Conservation (phyloP, 2,888 invertebrate species). For the Anorthoa munda region DNA sequence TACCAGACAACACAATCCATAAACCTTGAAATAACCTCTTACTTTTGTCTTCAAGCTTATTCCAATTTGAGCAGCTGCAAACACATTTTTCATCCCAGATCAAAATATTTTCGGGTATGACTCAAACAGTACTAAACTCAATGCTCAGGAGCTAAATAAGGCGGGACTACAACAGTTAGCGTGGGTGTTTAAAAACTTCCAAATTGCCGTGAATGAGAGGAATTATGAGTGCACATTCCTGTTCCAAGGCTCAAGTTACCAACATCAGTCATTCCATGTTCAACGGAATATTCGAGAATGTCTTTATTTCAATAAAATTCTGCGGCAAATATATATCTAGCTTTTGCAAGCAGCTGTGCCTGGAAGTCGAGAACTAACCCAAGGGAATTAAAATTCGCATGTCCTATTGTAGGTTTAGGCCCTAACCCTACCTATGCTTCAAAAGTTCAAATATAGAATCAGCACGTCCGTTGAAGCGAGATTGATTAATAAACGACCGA, state of each 20-base stretch:
- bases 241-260: conserved; percentile 5
- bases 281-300: background rate
- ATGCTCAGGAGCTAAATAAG: conserved; percentile 37
- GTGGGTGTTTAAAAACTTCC: conserved; percentile 56
- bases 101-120: conserved; percentile 56
- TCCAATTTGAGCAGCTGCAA: conserved; percentile 3
- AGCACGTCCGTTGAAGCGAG: no score
- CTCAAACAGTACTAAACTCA: conserved; percentile 35
- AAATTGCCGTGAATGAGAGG: conserved; percentile 55
- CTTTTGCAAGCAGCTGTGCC: no score
- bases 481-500: no score
- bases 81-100: conserved; percentile 16
- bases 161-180: conserved; percentile 26
- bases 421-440: no score
- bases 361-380: no score
- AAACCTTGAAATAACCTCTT: conserved; percentile 8
- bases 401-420: no score
- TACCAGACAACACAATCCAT: background rate
- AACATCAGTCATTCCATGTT: background rate
- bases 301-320: no score
- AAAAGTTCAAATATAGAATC: no score
- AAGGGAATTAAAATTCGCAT: no score
- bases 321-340: no score
- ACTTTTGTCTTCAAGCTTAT: conserved; percentile 8
- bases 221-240: conserved; percentile 48